phyloP scores from a whole-genome alignment of 2,113 vertebrate species.

The Perccottus glenii region DNA sequence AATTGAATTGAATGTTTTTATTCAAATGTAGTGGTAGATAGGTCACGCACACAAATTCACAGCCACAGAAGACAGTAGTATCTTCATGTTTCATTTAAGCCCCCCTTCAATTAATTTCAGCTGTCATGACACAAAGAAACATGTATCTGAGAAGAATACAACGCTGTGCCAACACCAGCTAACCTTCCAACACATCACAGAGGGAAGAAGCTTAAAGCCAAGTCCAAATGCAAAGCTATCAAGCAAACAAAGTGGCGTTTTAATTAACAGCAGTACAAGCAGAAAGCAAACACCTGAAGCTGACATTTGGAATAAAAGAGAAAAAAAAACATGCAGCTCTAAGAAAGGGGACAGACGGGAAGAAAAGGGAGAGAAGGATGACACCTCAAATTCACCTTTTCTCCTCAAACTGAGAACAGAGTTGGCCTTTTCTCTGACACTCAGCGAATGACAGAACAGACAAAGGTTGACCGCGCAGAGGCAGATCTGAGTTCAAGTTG shows the following conservation, averaged over 20 bases:
- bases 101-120: neutral
- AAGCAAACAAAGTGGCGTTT: constrained; percentile 20
- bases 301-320: constrained; percentile 30
- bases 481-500: neutral
- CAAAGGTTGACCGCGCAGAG: neutral
- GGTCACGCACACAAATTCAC: no score
- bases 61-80: no score
- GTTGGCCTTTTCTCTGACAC: neutral
- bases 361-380: constrained; percentile 7
- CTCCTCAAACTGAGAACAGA: constrained; percentile 9
- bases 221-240: neutral
- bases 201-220: constrained; percentile 7
- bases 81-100: no score
- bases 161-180: neutral
- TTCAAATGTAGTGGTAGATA: no score
- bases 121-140: neutral
- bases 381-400: constrained; percentile 1
- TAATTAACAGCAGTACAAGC: constrained; percentile 30
- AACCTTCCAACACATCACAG: constrained; percentile 21
- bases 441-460: constrained; percentile 11
- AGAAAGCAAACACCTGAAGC: constrained; percentile 20
- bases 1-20: no score
- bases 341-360: neutral
- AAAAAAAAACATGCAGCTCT: constrained; percentile 16
- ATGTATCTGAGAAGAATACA: constrained; percentile 13